phyloP scores from a whole-genome alignment of 2,113 vertebrate species.

The Daboia siamensis region DNA sequence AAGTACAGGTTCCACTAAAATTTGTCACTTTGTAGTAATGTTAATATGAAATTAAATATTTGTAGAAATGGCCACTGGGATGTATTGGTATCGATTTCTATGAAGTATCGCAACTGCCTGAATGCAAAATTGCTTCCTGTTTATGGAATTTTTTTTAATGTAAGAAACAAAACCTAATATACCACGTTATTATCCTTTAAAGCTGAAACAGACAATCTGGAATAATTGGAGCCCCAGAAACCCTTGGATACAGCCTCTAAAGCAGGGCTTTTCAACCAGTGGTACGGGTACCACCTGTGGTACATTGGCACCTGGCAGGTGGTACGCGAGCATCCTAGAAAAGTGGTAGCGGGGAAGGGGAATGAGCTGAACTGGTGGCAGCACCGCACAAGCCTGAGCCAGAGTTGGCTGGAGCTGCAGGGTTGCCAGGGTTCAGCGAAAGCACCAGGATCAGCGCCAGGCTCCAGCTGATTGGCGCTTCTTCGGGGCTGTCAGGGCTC shows the following conservation, averaged over 20 bases:
- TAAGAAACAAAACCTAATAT: background rate
- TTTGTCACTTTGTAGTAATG: background rate
- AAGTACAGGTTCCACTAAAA: background rate
- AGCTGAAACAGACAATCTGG: background rate
- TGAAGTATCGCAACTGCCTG: background rate
- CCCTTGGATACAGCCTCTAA: background rate
- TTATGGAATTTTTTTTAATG: background rate
- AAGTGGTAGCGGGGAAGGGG: no score
- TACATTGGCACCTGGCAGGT: no score
- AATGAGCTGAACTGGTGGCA: no score
- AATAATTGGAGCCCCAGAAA: background rate
- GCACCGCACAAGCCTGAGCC: no score
- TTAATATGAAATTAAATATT: background rate
- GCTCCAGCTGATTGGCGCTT: no score
- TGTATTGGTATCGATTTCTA: background rate
- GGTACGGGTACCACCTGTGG: no score
- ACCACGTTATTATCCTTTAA: background rate
- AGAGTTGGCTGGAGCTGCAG: no score
- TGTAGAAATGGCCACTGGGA: background rate
- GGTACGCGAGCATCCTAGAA: no score
- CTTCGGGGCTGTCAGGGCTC: no score
- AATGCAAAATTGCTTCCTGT: background rate
- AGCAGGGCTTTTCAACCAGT: no score
- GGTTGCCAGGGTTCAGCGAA: no score
- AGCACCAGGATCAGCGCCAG: no score